Base-by-base conservation (phyloP, 1,140 invertebrate species). In the Vanessa tameamea region DNA sequence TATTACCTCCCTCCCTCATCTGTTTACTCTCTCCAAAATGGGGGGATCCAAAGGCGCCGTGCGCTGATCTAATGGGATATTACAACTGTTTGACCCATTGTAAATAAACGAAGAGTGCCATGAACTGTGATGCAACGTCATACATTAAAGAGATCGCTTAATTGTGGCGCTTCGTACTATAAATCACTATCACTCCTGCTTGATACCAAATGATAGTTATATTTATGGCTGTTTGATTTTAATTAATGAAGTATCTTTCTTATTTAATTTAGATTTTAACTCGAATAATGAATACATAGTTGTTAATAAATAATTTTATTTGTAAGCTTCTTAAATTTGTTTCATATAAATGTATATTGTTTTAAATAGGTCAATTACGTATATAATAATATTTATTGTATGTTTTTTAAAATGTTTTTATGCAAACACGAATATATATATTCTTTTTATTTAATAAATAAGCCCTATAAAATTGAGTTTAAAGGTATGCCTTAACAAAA, bases 11-110 rank as follows among this genome's bases (percentile, higher is more conserved):
- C 88, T 88, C 83, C 87, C 85, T 87, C 82, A 87, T 89, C 86
- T 92, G 87, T 92, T 90, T 92, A 91, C 88, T 85, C 84, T 88
- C 83, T 87, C 79, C 84, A 72, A 89, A 90, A 90, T 88, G 85
- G 90, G 85, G 87, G 90, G 87, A 83, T 84, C 79, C 78, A 78
- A 83, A 85, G 84, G 85, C 86, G 88, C 87, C 82, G 86, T 82
- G 76, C 78, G 82, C 82, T 82, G 80, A 83, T 88, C 85, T 87
- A 86, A 84, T 81, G 76, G 82, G 82, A 80, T 83, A 79, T 80
- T 80, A 83, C 80, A 85, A 82, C 82, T 86, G 80, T 80, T 84
- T 85, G 80, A 88, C 83, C 83, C 80, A 86, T 85, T 89, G 82
- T 85, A 83, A 83, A 83, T 83, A 83, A 85, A 82, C 83, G 81